A percentile compares a stretch with the other conserved stretches of the same genome.
Conservation (phyloP, 2,113 vertebrate species). For the Tragelaphus buxtoni region DNA sequence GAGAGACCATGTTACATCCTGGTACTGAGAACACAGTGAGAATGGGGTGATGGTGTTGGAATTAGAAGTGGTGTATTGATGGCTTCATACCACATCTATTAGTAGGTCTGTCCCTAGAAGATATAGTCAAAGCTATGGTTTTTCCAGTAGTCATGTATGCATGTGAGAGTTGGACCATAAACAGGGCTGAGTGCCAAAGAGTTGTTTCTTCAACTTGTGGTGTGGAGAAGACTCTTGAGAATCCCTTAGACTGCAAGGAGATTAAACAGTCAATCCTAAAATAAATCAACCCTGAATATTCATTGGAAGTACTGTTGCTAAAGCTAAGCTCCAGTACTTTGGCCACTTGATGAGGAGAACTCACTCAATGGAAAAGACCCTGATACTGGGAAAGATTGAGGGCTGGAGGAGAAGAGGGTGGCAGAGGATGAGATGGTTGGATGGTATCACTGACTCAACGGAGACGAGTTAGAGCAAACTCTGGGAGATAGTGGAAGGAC, state of each 20-base stretch:
- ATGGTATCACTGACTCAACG: neutral
- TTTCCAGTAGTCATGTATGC: neutral
- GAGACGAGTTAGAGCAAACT: neutral
- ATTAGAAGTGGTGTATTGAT: neutral
- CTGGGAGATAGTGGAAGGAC: neutral
- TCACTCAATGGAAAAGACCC: neutral
- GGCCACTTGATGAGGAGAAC: neutral
- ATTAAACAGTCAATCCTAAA: neutral
- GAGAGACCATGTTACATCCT: neutral
- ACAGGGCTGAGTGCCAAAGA: neutral
- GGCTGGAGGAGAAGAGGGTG: neutral
- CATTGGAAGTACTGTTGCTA: neutral
- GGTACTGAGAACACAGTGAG: neutral
- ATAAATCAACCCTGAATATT: neutral
- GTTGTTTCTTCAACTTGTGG: neutral
- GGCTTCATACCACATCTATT: neutral
- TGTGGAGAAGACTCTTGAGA: neutral
- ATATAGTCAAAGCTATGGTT: neutral
- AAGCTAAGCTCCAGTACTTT: neutral
- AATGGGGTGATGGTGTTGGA: too few species aligned
- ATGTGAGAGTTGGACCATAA: neutral
- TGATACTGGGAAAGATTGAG: neutral
- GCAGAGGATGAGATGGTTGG: neutral
- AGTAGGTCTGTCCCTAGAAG: neutral
- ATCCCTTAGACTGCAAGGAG: neutral